Conservation (phyloP, 2,113 vertebrate genomes). For the Bothrops jararaca region DNA sequence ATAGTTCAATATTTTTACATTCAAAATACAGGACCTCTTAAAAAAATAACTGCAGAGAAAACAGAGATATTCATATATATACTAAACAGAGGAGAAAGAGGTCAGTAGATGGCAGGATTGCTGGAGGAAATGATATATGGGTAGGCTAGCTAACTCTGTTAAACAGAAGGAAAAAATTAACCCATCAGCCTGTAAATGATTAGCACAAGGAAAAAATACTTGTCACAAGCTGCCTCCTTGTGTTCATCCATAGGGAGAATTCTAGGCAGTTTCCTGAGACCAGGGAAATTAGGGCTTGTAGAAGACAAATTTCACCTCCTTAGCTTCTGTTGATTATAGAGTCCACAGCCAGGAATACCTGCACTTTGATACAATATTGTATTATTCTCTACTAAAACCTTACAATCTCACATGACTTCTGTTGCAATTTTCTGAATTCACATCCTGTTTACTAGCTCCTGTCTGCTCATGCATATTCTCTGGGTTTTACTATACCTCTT, state of each 20-base stretch:
- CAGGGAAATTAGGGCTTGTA: background rate
- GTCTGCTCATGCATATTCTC: background rate
- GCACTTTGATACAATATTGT: conserved; percentile 7
- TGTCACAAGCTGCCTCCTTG: background rate
- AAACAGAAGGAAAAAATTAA: conserved; percentile 1
- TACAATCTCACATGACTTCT: conserved; percentile 11
- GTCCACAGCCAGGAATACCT: background rate
- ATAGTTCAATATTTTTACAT: conserved; percentile 10
- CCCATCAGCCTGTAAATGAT: background rate
- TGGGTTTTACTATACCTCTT: background rate
- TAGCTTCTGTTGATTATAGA: background rate
- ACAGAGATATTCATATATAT: background rate
- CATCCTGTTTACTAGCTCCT: conserved; percentile 30
- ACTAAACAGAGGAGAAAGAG: background rate
- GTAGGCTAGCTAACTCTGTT: background rate
- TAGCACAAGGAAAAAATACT: background rate
- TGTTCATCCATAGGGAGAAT: background rate
- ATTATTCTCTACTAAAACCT: background rate
- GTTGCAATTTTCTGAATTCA: conserved; percentile 29
- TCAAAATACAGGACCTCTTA: background rate
- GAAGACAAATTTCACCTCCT: no score
- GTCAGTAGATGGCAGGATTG: background rate
- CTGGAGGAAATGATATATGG: background rate
- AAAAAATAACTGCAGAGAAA: background rate
- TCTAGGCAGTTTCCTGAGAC: background rate